Conservation (phyloP, 2,113 vertebrate species). For the Menura novaehollandiae region DNA sequence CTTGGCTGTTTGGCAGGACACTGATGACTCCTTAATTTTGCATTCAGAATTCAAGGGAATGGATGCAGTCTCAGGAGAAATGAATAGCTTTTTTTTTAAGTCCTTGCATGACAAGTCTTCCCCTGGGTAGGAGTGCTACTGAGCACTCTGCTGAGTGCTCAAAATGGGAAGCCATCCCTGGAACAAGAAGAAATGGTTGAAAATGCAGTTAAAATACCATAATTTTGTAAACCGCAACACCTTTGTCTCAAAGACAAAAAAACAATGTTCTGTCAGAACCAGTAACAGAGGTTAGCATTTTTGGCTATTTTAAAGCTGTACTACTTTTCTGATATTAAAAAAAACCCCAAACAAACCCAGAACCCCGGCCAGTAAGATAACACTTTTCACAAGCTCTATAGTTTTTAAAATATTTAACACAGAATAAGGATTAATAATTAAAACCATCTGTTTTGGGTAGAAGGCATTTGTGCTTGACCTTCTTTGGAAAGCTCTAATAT, state of each 20-base stretch:
- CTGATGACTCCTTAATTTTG: neutral
- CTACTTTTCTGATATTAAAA: neutral
- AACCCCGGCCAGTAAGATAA: neutral
- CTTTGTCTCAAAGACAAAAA: neutral
- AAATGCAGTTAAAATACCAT: neutral
- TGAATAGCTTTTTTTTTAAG: neutral
- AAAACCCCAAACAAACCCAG: neutral
- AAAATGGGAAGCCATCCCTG: neutral
- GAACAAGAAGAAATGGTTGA: neutral
- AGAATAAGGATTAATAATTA: neutral
- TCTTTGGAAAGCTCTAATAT: neutral
- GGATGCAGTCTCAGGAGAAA: neutral
- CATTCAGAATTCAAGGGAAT: neutral
- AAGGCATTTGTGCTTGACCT: neutral
- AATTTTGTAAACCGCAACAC: neutral
- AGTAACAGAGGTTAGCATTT: neutral
- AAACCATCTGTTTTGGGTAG: neutral
- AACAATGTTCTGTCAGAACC: neutral
- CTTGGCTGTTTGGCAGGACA: neutral
- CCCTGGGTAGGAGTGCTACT: neutral
- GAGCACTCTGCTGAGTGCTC: neutral
- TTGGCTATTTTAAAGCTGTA: neutral
- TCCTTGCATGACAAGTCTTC: neutral
- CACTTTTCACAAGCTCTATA: neutral
- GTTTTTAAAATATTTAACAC: neutral